phyloP scores from a whole-genome alignment of 1,140 invertebrate species.

The Polypedilum vanderplanki region DNA sequence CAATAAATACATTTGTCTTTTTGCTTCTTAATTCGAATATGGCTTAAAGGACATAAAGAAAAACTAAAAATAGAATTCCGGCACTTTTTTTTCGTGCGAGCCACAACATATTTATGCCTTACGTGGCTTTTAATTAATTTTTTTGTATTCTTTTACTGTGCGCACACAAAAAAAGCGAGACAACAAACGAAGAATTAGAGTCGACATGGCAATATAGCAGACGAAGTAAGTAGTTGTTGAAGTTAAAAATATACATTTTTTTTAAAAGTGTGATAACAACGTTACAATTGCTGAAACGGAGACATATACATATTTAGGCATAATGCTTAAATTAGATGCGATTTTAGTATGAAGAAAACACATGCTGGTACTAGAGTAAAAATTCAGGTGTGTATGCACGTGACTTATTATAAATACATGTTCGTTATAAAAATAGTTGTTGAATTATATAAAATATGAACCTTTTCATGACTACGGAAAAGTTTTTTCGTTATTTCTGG shows the following conservation, averaged over 20 bases:
- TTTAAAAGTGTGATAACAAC: not conserved
- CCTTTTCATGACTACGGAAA: conserved; percentile 2
- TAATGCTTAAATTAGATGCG: not conserved
- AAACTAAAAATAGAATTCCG: conserved; percentile 5
- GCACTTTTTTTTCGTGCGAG: not conserved
- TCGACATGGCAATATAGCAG: not conserved
- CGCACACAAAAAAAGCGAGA: too few species aligned
- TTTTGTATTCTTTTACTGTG: not conserved
- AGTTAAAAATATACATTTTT: not conserved
- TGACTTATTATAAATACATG: not conserved
- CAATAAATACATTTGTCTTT: too few species aligned
- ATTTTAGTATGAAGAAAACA: not conserved
- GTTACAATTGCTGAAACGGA: conserved; percentile 2
- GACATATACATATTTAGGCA: not conserved
- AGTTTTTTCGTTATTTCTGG: not conserved
- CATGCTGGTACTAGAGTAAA: not conserved
- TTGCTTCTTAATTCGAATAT: too few species aligned
- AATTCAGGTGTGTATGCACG: conserved; percentile 9
- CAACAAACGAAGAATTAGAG: too few species aligned
- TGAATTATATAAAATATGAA: not conserved
- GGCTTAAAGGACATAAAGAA: not conserved
- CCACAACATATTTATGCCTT: too few species aligned
- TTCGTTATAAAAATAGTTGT: not conserved
- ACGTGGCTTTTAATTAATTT: conserved; percentile 13
- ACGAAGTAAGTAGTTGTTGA: not conserved